Evolutionary conservation across 2,888 invertebrate genomes (phyloP), one percentile per base, ranked within the genome.

Genomic region (Trichogramma dendrolimi): DNA sequence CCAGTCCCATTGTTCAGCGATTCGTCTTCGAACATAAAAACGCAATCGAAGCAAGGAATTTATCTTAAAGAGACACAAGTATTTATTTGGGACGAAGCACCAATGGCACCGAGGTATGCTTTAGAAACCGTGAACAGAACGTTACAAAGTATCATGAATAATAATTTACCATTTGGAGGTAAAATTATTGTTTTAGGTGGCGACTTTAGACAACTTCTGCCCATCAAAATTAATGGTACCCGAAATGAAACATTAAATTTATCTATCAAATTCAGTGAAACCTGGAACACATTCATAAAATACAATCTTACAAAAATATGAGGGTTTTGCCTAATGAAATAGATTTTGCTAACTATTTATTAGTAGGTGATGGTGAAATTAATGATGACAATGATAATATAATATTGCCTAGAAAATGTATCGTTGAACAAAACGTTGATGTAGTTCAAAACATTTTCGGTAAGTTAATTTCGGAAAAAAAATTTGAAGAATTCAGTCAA

Each of bases 191-290:
- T n/a, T n/a, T n/a, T n/a, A n/a, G n/a, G n/a, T n/a, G n/a, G n/a
- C n/a, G n/a, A n/a, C n/a, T n/a, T n/a, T n/a, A n/a, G 59, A 49
- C 64, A 67, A 59, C 43, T 64, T 38, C 61, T 62, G 7, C 64
- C 66, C 58, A 58, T 65, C n/a, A 61, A 61, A 61, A 11, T 62
- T 4, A n/a, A 39, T 8, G 62, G 49, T 6, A 66, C 58, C 5
- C 60, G 63, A 5, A 52, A 43, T 58, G 63, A 63, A 51, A 51
- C 52, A n/a, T 42, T 67, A 4, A 62, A 65, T 66, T 38, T 67
- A 7, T 67, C 61, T 5, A 67, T 67, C 10, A 67, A 67, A 55
- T 61, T 55, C 58, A 67, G 67, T 66, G 10, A 14, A 5, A n/a
- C 64, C 40, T 64, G 64, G 66, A 51, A 39, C 40, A 10, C 58